Evolutionary conservation across 2,797 vertebrate genomes (phyloP), one percentile per base, ranked within the genome.

Genomic region (Gallinago stenura): DNA sequence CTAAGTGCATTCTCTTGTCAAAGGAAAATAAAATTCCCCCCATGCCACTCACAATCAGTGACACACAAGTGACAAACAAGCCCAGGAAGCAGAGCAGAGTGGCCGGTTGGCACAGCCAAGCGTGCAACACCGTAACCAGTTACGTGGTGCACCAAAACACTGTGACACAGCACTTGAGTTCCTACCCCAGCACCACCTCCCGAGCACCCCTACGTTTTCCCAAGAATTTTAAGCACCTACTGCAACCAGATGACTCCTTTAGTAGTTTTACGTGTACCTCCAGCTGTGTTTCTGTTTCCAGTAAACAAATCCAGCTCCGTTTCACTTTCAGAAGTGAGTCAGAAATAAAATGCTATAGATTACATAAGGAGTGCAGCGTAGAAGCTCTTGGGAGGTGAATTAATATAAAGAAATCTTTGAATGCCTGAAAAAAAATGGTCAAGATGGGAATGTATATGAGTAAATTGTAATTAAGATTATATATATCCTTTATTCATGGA

Each of bases 91-190:
- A 25, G 15, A 62, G 21, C 25, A 26, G 7, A 56, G 69, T 14
- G 37, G 51, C 12, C 15, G 43, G 19, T 72, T 54, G 77, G 53
- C 60, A 33, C 5, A 73, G 53, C 7, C 7, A 41, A 76, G 45
- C 7, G 14, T 79, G 72, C 66, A 88, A 54, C 18, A 58, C 56
- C 72, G 81, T 48, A 83, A 62, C 10, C 54, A 66, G 70, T 31
- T 77, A 57, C 70, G 48, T 33, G 75, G 30, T 72, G 72, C 83
- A 88, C 72, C 80, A 81, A 92, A 91, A 86, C 66, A 80, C 81
- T 78, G 90, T 93, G 88, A 84, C 57, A 76, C 90, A 92, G 85
- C 78, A 78, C 82, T 83, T 24, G 57, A 82, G 73, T 57, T 86
- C 48, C 57, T 64, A 41, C 77, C 56, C 58, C 80, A 51, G 18